These are phyloP conservation scores for Pasiphila rectangulata DNA, from an alignment of 2,888 invertebrate genomes.

Conservation along the genomic window DNA sequence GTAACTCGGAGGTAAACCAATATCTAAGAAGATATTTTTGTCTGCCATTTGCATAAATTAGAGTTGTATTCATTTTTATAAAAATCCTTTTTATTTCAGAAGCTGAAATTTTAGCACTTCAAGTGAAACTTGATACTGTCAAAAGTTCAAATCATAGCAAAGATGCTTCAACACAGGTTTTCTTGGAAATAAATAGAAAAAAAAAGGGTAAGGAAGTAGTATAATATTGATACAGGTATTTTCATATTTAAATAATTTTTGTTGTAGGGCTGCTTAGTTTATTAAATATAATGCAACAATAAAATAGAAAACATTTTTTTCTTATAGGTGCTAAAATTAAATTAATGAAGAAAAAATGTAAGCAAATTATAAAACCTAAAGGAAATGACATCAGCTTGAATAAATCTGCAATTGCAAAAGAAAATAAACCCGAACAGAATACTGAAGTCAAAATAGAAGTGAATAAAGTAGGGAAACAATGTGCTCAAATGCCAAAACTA, in stretches of 20 bases:
- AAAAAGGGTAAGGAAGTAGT: slow-evolving; percentile 52
- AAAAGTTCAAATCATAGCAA: slow-evolving; percentile 41
- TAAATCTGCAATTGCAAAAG: not conserved
- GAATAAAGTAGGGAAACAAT: slow-evolving; percentile 10
- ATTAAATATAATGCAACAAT: too few relatives aligned
- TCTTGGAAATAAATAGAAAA: slow-evolving; percentile 51
- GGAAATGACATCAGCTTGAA: not conserved
- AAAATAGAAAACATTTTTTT: too few relatives aligned
- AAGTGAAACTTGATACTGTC: slow-evolving; percentile 58
- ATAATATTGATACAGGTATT: not conserved
- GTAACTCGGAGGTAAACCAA: slow-evolving; percentile 7
- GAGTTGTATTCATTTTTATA: not conserved
- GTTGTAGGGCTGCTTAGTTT: not conserved
- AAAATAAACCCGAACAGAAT: slow-evolving; percentile 3
- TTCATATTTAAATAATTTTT: not conserved
- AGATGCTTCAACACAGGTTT: slow-evolving; percentile 69
- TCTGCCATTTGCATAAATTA: too few relatives aligned
- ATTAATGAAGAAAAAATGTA: slow-evolving; percentile 42
- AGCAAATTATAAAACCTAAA: slow-evolving; percentile 28
- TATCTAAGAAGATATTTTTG: too few relatives aligned
- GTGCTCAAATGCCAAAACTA: slow-evolving; percentile 42
- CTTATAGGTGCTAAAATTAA: not conserved
- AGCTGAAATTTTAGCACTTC: slow-evolving; percentile 67
- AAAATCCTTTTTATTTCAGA: slow-evolving; percentile 46
- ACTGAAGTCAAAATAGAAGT: slow-evolving; percentile 4